Conservation (phyloP, 2,797 vertebrate species). For the Lophius americanus region DNA sequence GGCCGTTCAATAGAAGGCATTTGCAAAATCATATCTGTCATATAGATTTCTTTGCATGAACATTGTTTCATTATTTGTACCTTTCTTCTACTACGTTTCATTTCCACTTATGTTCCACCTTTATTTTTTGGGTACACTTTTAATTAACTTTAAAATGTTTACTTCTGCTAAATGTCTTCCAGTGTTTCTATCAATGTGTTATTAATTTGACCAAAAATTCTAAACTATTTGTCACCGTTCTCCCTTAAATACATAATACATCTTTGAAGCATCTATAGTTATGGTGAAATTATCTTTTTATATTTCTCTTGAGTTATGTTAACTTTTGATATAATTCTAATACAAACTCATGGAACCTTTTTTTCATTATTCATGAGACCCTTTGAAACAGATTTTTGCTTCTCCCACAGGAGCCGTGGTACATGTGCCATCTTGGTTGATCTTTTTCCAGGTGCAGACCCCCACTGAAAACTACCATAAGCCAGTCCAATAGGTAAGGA, state of each 20-base stretch:
- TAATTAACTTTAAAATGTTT: background rate
- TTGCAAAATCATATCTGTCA: too few relatives aligned
- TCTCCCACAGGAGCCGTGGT: conserved; percentile 14
- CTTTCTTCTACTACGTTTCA: background rate
- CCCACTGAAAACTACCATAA: conserved; percentile 79
- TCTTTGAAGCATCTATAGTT: too few relatives aligned
- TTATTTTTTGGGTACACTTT: background rate
- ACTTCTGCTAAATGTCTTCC: background rate
- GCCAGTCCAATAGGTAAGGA: conserved; percentile 90
- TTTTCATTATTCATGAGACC: too few relatives aligned
- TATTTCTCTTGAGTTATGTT: too few relatives aligned
- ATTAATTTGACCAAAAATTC: background rate
- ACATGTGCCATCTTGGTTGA: conserved; percentile 78
- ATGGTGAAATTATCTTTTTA: too few relatives aligned
- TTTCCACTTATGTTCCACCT: background rate
- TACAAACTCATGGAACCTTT: too few relatives aligned
- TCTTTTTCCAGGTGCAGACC: conserved; percentile 68
- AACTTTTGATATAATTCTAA: too few relatives aligned
- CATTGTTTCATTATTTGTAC: too few relatives aligned
- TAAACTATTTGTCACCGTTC: too few relatives aligned
- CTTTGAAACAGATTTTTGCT: conserved; percentile 1
- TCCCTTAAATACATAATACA: too few relatives aligned
- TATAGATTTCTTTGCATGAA: too few relatives aligned
- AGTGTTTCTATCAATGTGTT: background rate
- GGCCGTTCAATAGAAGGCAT: too few relatives aligned